A percentile compares a stretch with the other conserved stretches of the same genome.
Evolutionary conservation across 2,113 vertebrate genomes (phyloP).

Genomic region (Thunnus thynnus): DNA sequence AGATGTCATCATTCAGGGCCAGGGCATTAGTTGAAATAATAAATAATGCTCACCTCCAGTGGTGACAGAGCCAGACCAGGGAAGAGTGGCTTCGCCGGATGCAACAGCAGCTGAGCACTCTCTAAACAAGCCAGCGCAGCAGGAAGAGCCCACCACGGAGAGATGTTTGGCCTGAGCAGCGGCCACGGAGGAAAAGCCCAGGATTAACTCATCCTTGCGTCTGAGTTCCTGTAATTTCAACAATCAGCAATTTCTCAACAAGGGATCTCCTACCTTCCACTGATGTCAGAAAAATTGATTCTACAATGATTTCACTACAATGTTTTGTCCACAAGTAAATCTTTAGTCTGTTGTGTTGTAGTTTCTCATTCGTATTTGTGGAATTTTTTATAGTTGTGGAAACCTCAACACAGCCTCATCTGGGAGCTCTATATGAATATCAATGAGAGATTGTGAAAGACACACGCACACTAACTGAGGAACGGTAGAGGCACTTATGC

Average conservation of each 20-base stretch:
- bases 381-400: too few relatives aligned
- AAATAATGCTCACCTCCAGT: too few relatives aligned
- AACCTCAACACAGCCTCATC: neutral
- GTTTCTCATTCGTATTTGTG: neutral
- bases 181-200: too few relatives aligned
- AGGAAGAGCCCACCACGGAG: too few relatives aligned
- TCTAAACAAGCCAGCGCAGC: too few relatives aligned
- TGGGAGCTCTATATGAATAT: neutral
- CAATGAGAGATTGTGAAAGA: neutral
- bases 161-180: too few relatives aligned
- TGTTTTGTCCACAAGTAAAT: neutral
- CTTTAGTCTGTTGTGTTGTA: neutral
- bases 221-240: neutral
- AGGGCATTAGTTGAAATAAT: too few relatives aligned
- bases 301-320: neutral
- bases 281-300: conserved; percentile 2
- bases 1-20: too few relatives aligned
- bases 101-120: too few relatives aligned
- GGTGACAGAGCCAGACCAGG: too few relatives aligned
- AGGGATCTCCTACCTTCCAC: neutral
- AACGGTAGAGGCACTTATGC: neutral
- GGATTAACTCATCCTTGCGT: too few relatives aligned
- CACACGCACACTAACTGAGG: neutral
- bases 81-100: too few relatives aligned
- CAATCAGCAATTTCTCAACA: neutral